Conservation (phyloP, 2,888 invertebrate species). For the Ethmia dodecea region DNA sequence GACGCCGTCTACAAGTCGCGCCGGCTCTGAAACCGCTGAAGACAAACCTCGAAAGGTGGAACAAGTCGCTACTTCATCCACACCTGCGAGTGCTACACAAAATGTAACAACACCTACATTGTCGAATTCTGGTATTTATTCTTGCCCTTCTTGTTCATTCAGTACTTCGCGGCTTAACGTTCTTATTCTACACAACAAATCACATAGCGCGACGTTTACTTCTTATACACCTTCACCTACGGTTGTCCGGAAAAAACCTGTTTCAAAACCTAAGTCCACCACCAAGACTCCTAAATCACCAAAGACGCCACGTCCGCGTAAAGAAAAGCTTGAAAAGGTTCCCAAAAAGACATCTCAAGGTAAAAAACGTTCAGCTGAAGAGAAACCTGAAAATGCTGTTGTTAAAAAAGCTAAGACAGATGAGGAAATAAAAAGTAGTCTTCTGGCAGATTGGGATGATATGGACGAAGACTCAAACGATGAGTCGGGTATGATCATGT, state of each 20-base stretch:
- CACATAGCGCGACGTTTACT: slow-evolving; percentile 77
- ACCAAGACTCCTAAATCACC: slow-evolving; percentile 40
- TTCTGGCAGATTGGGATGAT: slow-evolving; percentile 89
- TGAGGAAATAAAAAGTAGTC: slow-evolving; percentile 81
- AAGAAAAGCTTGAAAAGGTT: slow-evolving; percentile 46
- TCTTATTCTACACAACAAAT: slow-evolving; percentile 84
- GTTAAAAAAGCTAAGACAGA: slow-evolving; percentile 75
- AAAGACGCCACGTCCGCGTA: slow-evolving; percentile 45
- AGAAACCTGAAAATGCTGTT: slow-evolving; percentile 37
- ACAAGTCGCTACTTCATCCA: slow-evolving; percentile 21
- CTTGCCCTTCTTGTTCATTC: slow-evolving; percentile 81
- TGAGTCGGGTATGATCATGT: slow-evolving; percentile 38
- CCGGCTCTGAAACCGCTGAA: slow-evolving; percentile 29
- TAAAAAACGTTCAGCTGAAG: slow-evolving; percentile 58
- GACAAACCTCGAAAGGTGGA: slow-evolving; percentile 23
- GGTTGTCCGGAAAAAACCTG: slow-evolving; percentile 50
- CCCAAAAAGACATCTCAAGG: slow-evolving; percentile 49
- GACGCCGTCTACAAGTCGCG: slow-evolving; percentile 43
- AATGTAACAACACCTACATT: slow-evolving; percentile 32
- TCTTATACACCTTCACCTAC: slow-evolving; percentile 66
- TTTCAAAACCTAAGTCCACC: slow-evolving; percentile 37
- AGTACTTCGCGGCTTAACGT: slow-evolving; percentile 83
- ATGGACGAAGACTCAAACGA: slow-evolving; percentile 65
- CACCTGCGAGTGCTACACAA: not conserved
- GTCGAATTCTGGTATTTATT: slow-evolving; percentile 62